Conservation (phyloP, 2,797 vertebrate genomes). For the Mus minutoides region DNA sequence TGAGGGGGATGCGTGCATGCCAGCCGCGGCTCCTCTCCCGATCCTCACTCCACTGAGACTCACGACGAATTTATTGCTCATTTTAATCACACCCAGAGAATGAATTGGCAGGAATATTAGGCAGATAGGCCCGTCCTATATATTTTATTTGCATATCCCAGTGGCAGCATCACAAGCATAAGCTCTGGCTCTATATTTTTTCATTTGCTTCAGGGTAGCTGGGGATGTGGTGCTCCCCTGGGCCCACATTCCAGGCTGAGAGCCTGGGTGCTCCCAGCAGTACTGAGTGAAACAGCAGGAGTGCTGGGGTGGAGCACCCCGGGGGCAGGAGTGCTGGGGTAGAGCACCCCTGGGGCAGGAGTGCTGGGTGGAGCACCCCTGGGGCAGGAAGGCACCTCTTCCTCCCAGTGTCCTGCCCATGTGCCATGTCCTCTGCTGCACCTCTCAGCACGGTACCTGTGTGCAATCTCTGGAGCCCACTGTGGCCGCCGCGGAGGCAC, state of each 20-base stretch:
- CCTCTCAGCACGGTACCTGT: background rate
- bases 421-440: background rate
- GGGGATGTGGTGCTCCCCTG: constrained; percentile 68
- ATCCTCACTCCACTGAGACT: constrained; percentile 83
- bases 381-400: background rate
- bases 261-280: constrained; percentile 67
- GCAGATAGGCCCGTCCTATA: constrained; percentile 80
- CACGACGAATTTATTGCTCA: constrained; percentile 88
- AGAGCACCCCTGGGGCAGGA: background rate
- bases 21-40: constrained; percentile 77
- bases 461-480: background rate
- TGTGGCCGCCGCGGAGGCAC: background rate
- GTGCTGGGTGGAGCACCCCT: background rate
- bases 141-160: constrained; percentile 87
- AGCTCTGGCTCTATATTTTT: constrained; percentile 84
- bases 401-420: background rate
- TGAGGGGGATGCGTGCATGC: constrained; percentile 80
- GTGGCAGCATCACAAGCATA: constrained; percentile 85
- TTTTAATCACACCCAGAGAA: constrained; percentile 88
- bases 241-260: constrained; percentile 20
- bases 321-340: background rate
- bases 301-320: background rate
- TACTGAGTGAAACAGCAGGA: background rate
- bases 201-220: constrained; percentile 82
- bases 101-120: constrained; percentile 87